These are phyloP conservation scores for Gymnobelideus leadbeateri DNA, from an alignment of 2,113 vertebrate genomes.

Conservation along the genomic window DNA sequence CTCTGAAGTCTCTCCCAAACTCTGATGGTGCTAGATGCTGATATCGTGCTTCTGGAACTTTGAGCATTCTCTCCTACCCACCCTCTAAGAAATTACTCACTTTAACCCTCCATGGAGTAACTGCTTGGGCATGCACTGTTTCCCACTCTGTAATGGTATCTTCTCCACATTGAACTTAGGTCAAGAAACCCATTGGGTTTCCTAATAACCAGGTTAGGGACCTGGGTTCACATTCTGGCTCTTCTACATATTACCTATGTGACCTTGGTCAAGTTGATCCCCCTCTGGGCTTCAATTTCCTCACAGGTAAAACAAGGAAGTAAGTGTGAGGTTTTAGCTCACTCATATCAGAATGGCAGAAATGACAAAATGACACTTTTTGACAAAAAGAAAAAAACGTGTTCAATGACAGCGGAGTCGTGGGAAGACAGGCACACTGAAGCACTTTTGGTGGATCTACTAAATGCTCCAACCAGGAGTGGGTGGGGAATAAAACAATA, in stretches of 20 bases:
- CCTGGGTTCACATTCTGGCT: neutral
- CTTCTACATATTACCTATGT: neutral
- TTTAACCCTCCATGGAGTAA: neutral
- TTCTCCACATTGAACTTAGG: neutral
- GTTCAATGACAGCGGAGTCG: neutral
- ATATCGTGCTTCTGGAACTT: neutral
- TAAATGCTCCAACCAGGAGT: neutral
- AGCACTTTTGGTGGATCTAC: neutral
- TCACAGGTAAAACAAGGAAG: neutral
- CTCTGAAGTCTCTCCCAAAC: neutral
- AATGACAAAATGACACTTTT: neutral
- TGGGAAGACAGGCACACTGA: neutral
- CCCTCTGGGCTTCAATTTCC: neutral
- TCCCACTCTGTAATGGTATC: neutral
- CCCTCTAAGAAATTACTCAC: neutral
- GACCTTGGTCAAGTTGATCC: neutral
- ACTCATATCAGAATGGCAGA: neutral
- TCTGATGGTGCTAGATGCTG: neutral
- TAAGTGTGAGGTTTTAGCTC: neutral
- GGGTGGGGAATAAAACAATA: neutral
- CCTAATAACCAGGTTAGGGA: neutral
- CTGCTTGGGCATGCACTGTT: neutral
- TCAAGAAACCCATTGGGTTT: neutral
- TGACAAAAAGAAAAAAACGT: neutral
- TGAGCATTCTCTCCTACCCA: neutral